Evolutionary conservation across 1,140 invertebrate species (phyloP).

Genomic region (Vanessa tameamea): DNA sequence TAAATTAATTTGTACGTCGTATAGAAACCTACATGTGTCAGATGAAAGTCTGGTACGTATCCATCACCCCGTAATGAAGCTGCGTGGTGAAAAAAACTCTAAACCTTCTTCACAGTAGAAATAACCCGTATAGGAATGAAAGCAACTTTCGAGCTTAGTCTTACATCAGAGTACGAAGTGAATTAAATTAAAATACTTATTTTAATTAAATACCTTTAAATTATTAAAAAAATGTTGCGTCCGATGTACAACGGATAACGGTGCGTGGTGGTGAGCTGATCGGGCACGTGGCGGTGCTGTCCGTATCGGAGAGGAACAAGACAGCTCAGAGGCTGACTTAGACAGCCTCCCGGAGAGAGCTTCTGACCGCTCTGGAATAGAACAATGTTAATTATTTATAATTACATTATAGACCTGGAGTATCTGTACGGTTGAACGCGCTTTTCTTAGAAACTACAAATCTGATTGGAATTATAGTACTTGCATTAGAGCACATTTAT

Average conservation of each 20-base stretch:
- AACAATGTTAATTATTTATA: background rate
- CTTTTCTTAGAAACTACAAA: too few relatives aligned
- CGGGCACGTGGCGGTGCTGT: conserved; percentile 61
- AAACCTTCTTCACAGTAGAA: too few relatives aligned
- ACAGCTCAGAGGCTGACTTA: conserved; percentile 74
- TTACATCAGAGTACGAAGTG: too few relatives aligned
- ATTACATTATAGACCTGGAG: too few relatives aligned
- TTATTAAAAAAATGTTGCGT: conserved; percentile 74
- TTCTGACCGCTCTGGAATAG: conserved; percentile 65
- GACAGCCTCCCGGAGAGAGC: conserved; percentile 67
- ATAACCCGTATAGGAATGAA: too few relatives aligned
- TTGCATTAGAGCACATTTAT: too few relatives aligned
- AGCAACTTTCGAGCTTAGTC: too few relatives aligned
- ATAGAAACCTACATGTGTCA: background rate
- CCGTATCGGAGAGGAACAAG: conserved; percentile 57
- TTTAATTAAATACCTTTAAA: conserved; percentile 58
- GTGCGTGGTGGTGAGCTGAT: conserved; percentile 73
- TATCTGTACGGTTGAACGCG: too few relatives aligned
- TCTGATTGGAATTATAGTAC: too few relatives aligned
- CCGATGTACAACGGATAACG: conserved; percentile 67
- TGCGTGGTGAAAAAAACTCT: background rate
- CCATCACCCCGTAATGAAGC: too few relatives aligned
- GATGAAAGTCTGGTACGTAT: background rate
- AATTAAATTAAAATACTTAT: background rate
- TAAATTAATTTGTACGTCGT: too few relatives aligned